Conservation (phyloP, 2,888 invertebrate species). For the Rhimphoctona megacephalus region DNA sequence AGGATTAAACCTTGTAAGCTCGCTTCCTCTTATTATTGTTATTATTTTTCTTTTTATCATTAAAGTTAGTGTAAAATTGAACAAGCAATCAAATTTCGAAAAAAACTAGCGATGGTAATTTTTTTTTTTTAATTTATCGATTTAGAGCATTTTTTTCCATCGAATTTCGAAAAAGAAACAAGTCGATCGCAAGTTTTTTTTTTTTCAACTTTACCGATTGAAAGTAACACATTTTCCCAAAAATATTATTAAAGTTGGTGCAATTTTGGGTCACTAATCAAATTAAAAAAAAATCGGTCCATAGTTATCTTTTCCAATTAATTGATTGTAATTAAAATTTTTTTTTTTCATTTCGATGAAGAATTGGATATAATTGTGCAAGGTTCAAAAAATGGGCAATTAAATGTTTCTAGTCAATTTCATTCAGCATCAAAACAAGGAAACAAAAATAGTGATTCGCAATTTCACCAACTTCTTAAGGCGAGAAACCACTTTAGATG, state of each 20-base stretch:
- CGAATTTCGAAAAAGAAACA: neutral
- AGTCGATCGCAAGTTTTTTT: too few species aligned
- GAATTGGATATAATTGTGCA: too few species aligned
- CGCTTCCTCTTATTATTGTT: slow-evolving; percentile 17
- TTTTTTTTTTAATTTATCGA: neutral
- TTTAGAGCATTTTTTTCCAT: neutral
- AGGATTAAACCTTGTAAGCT: slow-evolving; percentile 52
- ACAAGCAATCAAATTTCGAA: neutral
- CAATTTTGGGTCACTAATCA: too few species aligned
- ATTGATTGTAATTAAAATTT: too few species aligned
- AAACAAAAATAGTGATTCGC: neutral
- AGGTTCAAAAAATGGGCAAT: too few species aligned
- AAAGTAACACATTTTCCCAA: too few species aligned
- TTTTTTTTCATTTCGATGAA: too few species aligned
- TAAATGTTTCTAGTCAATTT: neutral
- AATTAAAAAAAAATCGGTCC: too few species aligned
- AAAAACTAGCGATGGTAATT: neutral
- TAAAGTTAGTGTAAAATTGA: slow-evolving; percentile 13
- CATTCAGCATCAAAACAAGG: neutral
- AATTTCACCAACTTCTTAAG: neutral
- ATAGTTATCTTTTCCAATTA: too few species aligned
- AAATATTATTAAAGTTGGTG: too few species aligned
- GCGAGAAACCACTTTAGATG: too few species aligned
- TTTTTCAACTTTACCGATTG: too few species aligned
- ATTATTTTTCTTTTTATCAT: slow-evolving; percentile 9